A percentile compares a stretch with the other conserved stretches of the same genome.
Conservation (phyloP, 2,888 invertebrate genomes). For the Dynastes grantii region DNA sequence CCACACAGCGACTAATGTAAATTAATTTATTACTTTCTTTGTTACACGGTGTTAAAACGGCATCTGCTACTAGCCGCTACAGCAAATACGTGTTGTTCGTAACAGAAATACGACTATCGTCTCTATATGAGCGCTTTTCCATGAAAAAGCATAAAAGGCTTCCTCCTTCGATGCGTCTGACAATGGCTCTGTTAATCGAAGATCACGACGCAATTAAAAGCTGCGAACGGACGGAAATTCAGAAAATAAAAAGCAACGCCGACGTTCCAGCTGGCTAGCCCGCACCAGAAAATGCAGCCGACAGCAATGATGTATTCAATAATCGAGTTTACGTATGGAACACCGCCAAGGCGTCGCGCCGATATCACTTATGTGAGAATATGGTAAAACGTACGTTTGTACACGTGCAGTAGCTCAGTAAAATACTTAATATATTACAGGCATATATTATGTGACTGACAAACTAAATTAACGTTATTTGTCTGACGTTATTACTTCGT, state of each 20-base stretch:
- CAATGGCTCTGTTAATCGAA: conserved; percentile 40
- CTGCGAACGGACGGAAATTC: conserved; percentile 35
- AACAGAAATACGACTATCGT: neutral
- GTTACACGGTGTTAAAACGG: conserved; percentile 9
- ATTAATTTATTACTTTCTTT: conserved; percentile 33
- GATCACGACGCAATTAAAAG: conserved; percentile 36
- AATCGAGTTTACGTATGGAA: conserved; percentile 14
- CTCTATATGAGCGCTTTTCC: conserved; percentile 31
- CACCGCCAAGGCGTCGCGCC: conserved; percentile 5
- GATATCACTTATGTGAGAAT: conserved; percentile 1
- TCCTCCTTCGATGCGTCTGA: conserved; percentile 10
- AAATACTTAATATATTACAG: neutral
- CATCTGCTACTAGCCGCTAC: neutral
- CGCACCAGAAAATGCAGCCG: conserved; percentile 28
- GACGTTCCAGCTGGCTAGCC: neutral
- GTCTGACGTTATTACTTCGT: no score
- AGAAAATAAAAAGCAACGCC: conserved; percentile 28
- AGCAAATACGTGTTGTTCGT: neutral
- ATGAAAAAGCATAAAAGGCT: conserved; percentile 38
- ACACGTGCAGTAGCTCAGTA: conserved; percentile 3
- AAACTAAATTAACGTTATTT: no score
- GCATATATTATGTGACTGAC: neutral
- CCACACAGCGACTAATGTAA: conserved; percentile 33
- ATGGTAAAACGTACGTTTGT: neutral
- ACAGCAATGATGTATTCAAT: conserved; percentile 34